Conservation (phyloP, 2,797 vertebrate species). For the Halcyon leucocephala region DNA sequence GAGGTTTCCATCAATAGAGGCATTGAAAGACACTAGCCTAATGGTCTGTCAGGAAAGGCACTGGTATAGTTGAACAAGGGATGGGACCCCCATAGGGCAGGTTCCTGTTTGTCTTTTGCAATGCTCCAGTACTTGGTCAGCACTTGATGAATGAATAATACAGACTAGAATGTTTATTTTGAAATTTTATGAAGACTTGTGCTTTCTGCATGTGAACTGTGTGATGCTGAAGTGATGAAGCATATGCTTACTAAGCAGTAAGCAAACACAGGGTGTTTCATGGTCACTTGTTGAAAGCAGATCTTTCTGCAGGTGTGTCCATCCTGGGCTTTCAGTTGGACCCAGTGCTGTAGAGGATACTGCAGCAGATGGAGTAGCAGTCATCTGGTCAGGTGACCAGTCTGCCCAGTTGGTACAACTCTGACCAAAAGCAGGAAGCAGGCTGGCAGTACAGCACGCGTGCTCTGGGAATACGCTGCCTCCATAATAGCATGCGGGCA, state of each 20-base stretch:
- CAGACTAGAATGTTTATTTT: background rate
- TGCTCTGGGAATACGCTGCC: background rate
- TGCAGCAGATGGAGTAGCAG: background rate
- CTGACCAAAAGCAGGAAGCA: background rate
- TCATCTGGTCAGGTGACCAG: background rate
- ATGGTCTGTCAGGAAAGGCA: background rate
- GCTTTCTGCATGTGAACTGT: background rate
- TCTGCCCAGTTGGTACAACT: background rate
- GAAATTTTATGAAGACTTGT: background rate
- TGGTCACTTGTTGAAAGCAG: background rate
- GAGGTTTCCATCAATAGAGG: background rate
- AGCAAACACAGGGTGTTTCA: background rate
- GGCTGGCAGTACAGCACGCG: fast-evolving
- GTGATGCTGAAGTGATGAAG: background rate
- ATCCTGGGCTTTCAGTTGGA: background rate
- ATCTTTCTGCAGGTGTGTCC: background rate
- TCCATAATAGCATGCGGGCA: background rate
- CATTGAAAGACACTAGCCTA: background rate
- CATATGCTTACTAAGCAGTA: background rate
- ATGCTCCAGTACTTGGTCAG: background rate
- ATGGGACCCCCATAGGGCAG: background rate
- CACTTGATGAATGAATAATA: background rate
- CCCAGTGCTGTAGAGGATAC: background rate
- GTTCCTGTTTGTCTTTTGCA: background rate
- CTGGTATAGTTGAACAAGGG: background rate